Base-by-base conservation (phyloP, 2,797 vertebrate species). In the Galagoides demidoff region DNA sequence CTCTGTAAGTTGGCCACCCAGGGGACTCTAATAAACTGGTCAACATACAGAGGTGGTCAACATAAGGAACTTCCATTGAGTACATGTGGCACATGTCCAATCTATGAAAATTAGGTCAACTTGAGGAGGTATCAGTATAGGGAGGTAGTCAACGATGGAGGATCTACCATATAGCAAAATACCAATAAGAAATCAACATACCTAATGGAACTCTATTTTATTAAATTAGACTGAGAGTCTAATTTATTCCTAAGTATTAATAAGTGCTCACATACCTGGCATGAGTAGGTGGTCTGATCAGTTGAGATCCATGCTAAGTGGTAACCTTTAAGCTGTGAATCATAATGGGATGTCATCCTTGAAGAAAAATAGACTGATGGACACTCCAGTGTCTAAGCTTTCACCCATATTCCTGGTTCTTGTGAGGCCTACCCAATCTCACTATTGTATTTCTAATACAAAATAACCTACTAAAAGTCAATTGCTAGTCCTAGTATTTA, bases 391-490 rank as follows among this genome's bases (percentile, higher is more conserved):
- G 2, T 66, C 85, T 76, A 37, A 96, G 39, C 49, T 52, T 66
- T 91, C 88, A 37, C 83, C 71, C 20, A 76, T 12, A 0, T 31
- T 39, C 73, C 52, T 78, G 73, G 43, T 79, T 94, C 27, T 17
- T 79, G 2, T 74, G 78, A 89, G 57, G 83, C 78, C 97, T 96
- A 63, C 81, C 89, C 96, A 94, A 29, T 92, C 74, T 95, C 95
- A 55, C 76, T 83, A 27, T 85, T 97, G 74, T 96, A 73, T 91
- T 97, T 97, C 86, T 97, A 87, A 77, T 93, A 66, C 5, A 95
- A 92, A 82, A 97, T 95, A 98, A 94, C 92, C 96, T 76, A 34
- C 96, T 88, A 94, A 94, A 93, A 95, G 85, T 93, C 90, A 85
- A 59, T 97, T 98, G 71, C 96, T 97, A 95, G 74, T 4, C 96